Evolutionary conservation across 2,888 invertebrate species (phyloP).

Genomic region (Idaea dimidiata): DNA sequence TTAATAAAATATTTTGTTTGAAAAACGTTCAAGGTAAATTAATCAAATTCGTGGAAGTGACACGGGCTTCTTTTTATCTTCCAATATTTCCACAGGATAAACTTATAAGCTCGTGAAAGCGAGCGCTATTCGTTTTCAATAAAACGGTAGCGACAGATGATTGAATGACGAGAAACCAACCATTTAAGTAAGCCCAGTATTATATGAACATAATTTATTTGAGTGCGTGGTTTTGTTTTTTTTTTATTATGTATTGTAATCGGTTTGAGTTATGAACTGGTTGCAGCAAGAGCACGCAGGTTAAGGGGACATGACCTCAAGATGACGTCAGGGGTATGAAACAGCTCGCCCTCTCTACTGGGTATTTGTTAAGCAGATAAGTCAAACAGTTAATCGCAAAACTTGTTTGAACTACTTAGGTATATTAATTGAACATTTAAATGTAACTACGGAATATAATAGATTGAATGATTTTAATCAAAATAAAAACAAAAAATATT

Average conservation of each 20-base stretch:
- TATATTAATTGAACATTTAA: no score
- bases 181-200: background rate
- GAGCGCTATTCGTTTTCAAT: background rate
- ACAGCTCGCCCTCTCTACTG: conserved; percentile 37
- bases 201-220: background rate
- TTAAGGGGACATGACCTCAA: conserved; percentile 58
- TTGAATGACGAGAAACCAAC: conserved; percentile 21
- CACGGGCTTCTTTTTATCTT: no score
- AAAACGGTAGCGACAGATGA: conserved; percentile 7
- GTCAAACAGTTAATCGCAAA: conserved; percentile 35
- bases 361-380: conserved; percentile 39
- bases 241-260: conserved; percentile 44
- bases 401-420: background rate
- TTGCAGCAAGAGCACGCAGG: conserved; percentile 53
- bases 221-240: conserved; percentile 2
- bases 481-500: no score
- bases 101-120: no score
- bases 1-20: no score
- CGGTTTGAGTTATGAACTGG: conserved; percentile 42
- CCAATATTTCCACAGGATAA: no score
- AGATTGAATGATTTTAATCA: no score
- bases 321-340: conserved; percentile 49
- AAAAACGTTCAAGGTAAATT: no score
- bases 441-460: no score
- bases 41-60: no score